A percentile compares a stretch with the other conserved stretches of the same genome.
Conservation (phyloP, 1,140 invertebrate species). For the Hylyphantes graminicola region DNA sequence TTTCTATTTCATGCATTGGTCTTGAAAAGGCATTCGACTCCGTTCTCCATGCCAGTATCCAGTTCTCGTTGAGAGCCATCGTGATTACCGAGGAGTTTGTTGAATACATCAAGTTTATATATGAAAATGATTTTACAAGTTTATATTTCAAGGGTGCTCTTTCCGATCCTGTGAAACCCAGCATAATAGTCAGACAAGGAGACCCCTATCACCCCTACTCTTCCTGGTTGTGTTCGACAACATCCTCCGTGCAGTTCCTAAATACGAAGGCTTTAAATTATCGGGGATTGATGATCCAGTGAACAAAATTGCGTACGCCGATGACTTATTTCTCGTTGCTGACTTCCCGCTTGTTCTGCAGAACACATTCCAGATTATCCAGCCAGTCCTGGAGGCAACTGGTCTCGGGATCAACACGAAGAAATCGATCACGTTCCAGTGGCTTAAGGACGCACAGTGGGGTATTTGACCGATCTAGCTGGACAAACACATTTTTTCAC, state of each 20-base stretch:
- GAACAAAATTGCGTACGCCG: neutral
- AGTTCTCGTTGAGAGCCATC: neutral
- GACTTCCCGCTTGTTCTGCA: neutral
- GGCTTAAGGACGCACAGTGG: neutral
- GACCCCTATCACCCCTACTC: neutral
- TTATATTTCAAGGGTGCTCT: neutral
- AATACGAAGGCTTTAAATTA: neutral
- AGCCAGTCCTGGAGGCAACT: neutral
- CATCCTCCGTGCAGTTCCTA: neutral
- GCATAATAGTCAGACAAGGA: neutral
- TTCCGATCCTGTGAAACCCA: neutral
- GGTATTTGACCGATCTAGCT: too few relatives aligned
- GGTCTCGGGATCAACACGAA: neutral
- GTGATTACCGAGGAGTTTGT: neutral
- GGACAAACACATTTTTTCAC: too few relatives aligned
- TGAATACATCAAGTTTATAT: neutral
- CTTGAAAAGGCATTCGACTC: slow-evolving; percentile 1
- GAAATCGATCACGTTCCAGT: neutral
- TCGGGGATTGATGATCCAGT: neutral
- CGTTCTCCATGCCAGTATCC: neutral
- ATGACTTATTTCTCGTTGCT: neutral
- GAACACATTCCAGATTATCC: neutral
- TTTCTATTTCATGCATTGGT: neutral
- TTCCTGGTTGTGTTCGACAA: neutral
- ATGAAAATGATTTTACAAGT: neutral